A percentile compares a stretch with the other conserved stretches of the same genome.
Evolutionary conservation across 2,113 vertebrate genomes (phyloP).

Genomic region (Paradoxurus hermaphroditus): DNA sequence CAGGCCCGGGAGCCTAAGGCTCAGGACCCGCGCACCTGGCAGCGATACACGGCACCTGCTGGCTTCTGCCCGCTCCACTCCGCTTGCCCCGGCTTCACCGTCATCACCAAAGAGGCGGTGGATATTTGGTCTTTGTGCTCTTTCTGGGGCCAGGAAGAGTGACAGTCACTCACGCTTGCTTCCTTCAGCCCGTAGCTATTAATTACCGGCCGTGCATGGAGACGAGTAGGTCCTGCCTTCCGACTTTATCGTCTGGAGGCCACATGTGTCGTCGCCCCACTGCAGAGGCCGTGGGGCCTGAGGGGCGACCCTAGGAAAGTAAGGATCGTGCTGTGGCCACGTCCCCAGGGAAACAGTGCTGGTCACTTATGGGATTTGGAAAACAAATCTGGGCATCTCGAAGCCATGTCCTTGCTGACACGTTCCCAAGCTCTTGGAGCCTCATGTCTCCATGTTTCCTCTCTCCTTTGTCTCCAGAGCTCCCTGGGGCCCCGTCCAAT

Average conservation of each 20-base stretch:
- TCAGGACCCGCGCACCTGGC: background rate
- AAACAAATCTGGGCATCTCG: background rate
- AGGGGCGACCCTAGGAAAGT: fast-evolving
- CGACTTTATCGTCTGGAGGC: too few species aligned
- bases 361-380: background rate
- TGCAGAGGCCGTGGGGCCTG: background rate
- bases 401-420: too few species aligned
- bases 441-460: background rate
- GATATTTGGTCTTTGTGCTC: background rate
- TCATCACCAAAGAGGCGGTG: fast-evolving
- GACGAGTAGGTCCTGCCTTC: background rate
- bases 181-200: background rate
- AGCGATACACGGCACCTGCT: background rate
- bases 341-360: background rate
- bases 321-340: background rate
- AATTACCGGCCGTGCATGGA: background rate
- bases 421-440: fast-evolving
- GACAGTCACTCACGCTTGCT: background rate
- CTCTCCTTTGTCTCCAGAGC: constrained; percentile 80
- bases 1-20: background rate
- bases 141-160: background rate
- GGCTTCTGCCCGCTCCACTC: background rate
- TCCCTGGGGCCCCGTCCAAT: constrained; percentile 92
- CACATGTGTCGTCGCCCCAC: background rate
- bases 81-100: background rate